These are phyloP conservation scores for Caenorhabditis elegans DNA, from an alignment of 1,140 invertebrate genomes.

Conservation along the genomic window WBcel235 BX284605.5:7072001-7072500, in stretches of 20 bases:
- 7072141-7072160: constrained; percentile 6
- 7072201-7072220: background rate
- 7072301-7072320: background rate
- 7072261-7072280: background rate
- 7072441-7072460: constrained; percentile 22
- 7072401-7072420: background rate
- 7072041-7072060: too few relatives aligned
- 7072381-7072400: constrained; percentile 26
- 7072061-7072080: too few relatives aligned
- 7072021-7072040: too few relatives aligned
- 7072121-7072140: background rate
- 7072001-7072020: too few relatives aligned
- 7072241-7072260: background rate
- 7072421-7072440: constrained; percentile 16
- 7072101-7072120: background rate
- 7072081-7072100: too few relatives aligned
- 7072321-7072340: too few relatives aligned
- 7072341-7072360: background rate
- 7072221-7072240: background rate
- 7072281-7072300: background rate
- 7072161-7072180: background rate
- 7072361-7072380: background rate
- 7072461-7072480: background rate
- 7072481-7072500: constrained; percentile 9
- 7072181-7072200: background rate